Base-by-base conservation (phyloP, 1,140 invertebrate species). In the Agrilus planipennis region DNA sequence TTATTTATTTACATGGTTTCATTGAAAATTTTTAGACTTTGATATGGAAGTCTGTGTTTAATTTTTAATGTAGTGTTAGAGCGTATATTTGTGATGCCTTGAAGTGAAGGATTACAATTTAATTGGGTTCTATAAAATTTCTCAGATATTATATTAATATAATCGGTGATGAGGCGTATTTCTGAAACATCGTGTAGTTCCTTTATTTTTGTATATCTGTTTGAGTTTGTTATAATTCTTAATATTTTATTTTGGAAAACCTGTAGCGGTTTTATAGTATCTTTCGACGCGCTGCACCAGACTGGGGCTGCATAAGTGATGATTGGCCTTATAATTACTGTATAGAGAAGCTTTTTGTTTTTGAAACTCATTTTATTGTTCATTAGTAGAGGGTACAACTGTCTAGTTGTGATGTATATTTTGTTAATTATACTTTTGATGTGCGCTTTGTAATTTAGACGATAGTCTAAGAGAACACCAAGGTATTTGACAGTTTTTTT, bases 281-380 rank as follows among this genome's bases (percentile, higher is more conserved):
- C 32, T n/a, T 41, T 17, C 17, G 5, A 20, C 0, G 15, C 23
- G 18, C 27, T 34, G 21, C 34, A 37, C 41, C 41, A 42, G 9
- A 37, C 21, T 2, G 41, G 41, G 1, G 41, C 18, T 11, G 32
- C 41, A 32, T 42, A 42, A 1, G 34, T 42, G 5, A 42, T 17
- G 1, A 42, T 23, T 5, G 41, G 41, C 18, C 41, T 38, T 4
- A 42, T 10, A 2, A 39, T 42, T 7, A 35, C 22, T 39, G 43
- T 49, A 34, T 31, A 52, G 5, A 36, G 4, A 1, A 48, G n/a
- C n/a, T 48, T 12, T 37, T 55, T 53, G 23, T 55, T 55, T 44
- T 45, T 45, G 1, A 20, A 29, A 2, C 4, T 27, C 16, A 53
- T 31, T 14, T 11, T 12, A 25, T 41, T 51, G 15, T 43, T 45